These are phyloP conservation scores for Arrhopalites spinosus DNA, from an alignment of 2,888 invertebrate genomes.

Conservation along the genomic window DNA sequence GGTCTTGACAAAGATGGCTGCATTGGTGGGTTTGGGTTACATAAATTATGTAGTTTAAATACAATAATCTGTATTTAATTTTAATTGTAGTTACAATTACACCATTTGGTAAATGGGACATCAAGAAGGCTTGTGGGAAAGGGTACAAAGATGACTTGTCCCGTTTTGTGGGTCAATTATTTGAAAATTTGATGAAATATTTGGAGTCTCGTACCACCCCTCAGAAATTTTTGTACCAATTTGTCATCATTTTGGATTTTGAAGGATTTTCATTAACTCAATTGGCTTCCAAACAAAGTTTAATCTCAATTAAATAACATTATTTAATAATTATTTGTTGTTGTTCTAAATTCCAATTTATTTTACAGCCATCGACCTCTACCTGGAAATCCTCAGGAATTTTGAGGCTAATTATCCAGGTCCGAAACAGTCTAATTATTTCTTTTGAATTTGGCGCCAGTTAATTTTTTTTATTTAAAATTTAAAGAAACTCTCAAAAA, in stretches of 20 bases:
- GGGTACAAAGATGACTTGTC: slow-evolving; percentile 25
- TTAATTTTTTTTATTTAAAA: too few species aligned
- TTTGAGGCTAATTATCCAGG: too few species aligned
- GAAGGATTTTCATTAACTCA: slow-evolving; percentile 13
- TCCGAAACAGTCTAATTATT: too few species aligned
- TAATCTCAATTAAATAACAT: too few species aligned
- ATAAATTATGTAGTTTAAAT: background rate
- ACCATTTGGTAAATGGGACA: slow-evolving; percentile 38
- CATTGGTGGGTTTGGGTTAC: slow-evolving; percentile 32
- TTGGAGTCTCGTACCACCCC: slow-evolving; percentile 5
- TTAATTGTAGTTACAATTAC: background rate
- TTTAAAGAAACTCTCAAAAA: too few species aligned
- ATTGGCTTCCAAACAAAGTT: too few species aligned
- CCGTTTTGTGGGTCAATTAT: slow-evolving; percentile 31
- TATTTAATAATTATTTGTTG: too few species aligned
- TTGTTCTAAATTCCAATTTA: too few species aligned
- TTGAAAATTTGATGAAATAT: slow-evolving; percentile 16
- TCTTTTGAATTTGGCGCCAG: too few species aligned
- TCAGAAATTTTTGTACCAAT: background rate
- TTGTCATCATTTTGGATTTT: slow-evolving; percentile 14
- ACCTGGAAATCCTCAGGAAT: too few species aligned
- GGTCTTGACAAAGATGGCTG: slow-evolving; percentile 51
- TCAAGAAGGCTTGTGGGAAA: slow-evolving; percentile 8
- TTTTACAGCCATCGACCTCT: too few species aligned
- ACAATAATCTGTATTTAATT: background rate